Evolutionary conservation across 2,797 vertebrate genomes (phyloP), one percentile per base, ranked within the genome.

Genomic region (Scomberomorus guttatus): DNA sequence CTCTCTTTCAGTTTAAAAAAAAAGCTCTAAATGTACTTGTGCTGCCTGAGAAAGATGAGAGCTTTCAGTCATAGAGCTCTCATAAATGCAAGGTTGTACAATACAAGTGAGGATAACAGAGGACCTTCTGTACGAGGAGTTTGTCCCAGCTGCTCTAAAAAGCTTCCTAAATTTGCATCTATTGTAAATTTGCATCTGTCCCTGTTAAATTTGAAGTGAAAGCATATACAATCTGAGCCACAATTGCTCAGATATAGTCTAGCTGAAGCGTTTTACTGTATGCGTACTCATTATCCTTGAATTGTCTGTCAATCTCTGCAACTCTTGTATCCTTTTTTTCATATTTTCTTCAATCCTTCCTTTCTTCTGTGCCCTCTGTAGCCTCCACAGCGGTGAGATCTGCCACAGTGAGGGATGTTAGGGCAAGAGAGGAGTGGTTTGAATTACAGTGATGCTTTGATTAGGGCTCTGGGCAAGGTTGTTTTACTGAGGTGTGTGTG

Each of bases 361-460:
- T 58, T 51, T 75, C 57, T 71, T 72, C 24, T n/a, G 65, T 69
- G 67, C 60, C 71, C 51, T 79, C 65, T 71, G 60, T 81, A 22
- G 69, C 59, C 22, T 54, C 62, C 74, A 74, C 61, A 54, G 65
- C 29, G 24, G 57, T 51, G 52, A 44, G 11, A 44, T 50, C 68
- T 50, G 75, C 32, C 57, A 82, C 80, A 66, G 73, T 48, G 67
- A 78, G 74, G 51, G 62, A 73, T 80, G 83, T 90, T 22, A 70
- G 89, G 75, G 79, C 67, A 54, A 44, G 55, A 83, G 73, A 86
- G 72, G 61, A 77, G 83, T 77, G 80, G 85, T 86, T 89, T 86
- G 86, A 84, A 86, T 93, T 86, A 83, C 79, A 77, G 62, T 50
- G 68, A 86, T 85, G 74, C 81, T 89, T 80, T 92, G 89, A 93